A percentile compares a stretch with the other conserved stretches of the same genome.
phyloP scores from a whole-genome alignment of 2,797 vertebrate species.

The Cephalopachus bancanus region DNA sequence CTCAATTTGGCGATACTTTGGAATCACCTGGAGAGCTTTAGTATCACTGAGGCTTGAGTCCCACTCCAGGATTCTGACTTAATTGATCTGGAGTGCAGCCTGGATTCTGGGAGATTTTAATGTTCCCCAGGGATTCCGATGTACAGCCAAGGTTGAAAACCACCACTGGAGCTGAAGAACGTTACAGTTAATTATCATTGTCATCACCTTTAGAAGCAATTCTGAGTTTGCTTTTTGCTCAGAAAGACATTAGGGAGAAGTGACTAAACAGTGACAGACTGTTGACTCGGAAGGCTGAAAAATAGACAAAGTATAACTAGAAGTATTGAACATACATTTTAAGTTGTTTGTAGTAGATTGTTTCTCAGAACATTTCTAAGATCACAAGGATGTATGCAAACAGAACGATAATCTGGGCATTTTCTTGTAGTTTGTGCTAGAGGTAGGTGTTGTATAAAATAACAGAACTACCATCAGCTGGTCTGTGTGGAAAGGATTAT shows the following conservation, averaged over 20 bases:
- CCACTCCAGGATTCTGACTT: not conserved
- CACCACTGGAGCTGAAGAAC: not conserved
- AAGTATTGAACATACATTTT: conserved; percentile 20
- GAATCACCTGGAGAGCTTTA: not conserved
- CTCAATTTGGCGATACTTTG: not conserved
- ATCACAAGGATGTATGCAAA: not conserved
- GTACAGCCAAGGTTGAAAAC: not conserved
- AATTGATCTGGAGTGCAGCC: not conserved
- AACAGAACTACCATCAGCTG: not conserved
- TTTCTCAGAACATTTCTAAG: conserved; percentile 27
- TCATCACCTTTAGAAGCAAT: not conserved
- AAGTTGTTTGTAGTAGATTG: not conserved
- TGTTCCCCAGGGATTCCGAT: not conserved
- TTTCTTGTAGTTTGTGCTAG: not conserved
- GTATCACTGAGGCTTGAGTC: not conserved
- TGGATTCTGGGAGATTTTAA: not conserved
- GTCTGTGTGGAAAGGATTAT: not conserved
- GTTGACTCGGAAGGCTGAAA: not conserved
- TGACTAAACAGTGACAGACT: not conserved
- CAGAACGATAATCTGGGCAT: not conserved
- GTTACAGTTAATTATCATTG: not conserved
- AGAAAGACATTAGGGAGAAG: not conserved
- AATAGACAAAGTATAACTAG: not conserved
- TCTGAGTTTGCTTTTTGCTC: conserved; percentile 13
- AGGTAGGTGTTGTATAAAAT: not conserved